Base-by-base conservation (phyloP, 2,113 vertebrate species). In the Telmatochromis sp. region DNA sequence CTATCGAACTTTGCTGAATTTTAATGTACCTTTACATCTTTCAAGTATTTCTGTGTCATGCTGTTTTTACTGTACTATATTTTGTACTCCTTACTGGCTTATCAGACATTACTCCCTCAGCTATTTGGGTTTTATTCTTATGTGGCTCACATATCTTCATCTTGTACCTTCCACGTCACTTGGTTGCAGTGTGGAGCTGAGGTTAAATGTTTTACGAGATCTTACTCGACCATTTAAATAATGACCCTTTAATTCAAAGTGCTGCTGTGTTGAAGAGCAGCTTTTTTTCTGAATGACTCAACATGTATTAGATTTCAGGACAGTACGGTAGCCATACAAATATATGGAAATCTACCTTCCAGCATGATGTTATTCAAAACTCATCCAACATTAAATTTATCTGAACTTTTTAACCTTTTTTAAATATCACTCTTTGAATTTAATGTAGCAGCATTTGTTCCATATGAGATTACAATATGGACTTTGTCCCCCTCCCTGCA, bases 401-500 rank as follows among this genome's bases (percentile, higher is more conserved):
- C 2, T 2, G 4, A 75, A 19, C 15, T 47, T 28, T 47, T 47
- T 19, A 31, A 19, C 71, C 9, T 47, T 75, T 75, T 28, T 47
- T 75, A 7, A 47, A 78, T 31, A 50, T 31, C 1, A 0, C 71
- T 50, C 9, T 78, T 11, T 26, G 26, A 26, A 75, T 78, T 50
- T 50, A 50, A 50, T 28, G 71, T 31, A 78, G 71, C 71, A 13
- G 23, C 28, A 51, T 78, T 51, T 78, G 45, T 13, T 28, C 45
- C 19, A 12, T 19, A 31, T 78, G 17, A 50, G 10, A 78, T 51
- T n/a, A 23, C 21, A 73, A 45, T 73, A 26, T 73, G 21, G 13
- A 45, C 35, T 57, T 26, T 89, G 23, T 58, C 13, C 35, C 14
- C 31, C 33, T 68, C 33, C 54, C 51, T 84, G 31, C 88, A 99